phyloP scores from a whole-genome alignment of 2,113 vertebrate genomes.

The Recurvirostra avosetta region DNA sequence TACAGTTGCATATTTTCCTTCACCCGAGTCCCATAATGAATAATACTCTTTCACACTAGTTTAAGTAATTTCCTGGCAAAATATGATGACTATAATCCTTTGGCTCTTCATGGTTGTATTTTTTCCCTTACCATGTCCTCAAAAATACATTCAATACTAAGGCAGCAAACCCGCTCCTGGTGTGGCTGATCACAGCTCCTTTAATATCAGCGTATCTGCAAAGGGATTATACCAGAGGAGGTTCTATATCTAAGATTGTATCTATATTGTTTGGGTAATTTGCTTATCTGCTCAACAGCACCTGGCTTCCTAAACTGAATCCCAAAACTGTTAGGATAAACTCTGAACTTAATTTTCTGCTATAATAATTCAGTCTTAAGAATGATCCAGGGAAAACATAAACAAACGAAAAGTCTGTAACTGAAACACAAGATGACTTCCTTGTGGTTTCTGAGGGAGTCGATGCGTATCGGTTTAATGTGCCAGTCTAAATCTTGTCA shows the following conservation, averaged over 20 bases:
- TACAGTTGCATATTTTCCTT: not conserved
- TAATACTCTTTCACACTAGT: not conserved
- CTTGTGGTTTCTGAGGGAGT: not conserved
- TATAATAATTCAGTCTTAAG: not conserved
- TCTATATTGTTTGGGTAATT: not conserved
- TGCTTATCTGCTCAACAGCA: not conserved
- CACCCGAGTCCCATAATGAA: not conserved
- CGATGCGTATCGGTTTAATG: fast-evolving
- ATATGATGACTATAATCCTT: not conserved
- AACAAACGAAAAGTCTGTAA: not conserved
- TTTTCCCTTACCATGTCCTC: not conserved
- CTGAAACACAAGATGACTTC: not conserved
- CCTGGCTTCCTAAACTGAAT: not conserved
- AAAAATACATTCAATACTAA: not conserved
- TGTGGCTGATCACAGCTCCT: not conserved
- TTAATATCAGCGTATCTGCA: not conserved
- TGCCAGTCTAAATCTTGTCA: not conserved
- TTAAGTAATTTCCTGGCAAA: constrained; percentile 25
- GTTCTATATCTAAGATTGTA: not conserved
- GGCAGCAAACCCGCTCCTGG: not conserved
- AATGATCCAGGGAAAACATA: not conserved
- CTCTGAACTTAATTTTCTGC: not conserved
- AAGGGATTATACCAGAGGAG: not conserved
- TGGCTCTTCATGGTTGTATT: not conserved
- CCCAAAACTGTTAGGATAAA: not conserved